These are phyloP conservation scores for Stegodyphus mimosarum DNA, from an alignment of 1,140 invertebrate species.

Conservation along the genomic window DNA sequence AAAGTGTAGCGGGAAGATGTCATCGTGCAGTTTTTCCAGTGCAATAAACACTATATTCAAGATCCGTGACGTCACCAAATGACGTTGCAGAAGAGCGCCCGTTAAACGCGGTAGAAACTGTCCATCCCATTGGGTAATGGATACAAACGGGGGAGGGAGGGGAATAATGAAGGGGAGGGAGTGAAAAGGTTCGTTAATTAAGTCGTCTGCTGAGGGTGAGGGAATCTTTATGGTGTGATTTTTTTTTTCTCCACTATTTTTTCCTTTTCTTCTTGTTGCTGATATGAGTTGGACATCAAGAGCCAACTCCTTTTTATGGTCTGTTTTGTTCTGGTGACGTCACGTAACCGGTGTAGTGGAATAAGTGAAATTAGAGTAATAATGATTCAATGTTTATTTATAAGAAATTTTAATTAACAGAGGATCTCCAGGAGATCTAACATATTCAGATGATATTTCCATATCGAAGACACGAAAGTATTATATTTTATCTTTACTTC, in stretches of 20 bases:
- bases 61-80: constrained; percentile 40
- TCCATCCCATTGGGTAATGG: constrained; percentile 27
- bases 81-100: constrained; percentile 26
- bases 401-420: too few species aligned
- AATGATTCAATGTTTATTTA: too few species aligned
- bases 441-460: too few species aligned
- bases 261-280: not conserved
- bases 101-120: constrained; percentile 47
- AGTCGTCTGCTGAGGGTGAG: constrained; percentile 40
- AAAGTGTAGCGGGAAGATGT: not conserved
- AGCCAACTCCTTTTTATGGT: not conserved
- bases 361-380: too few species aligned
- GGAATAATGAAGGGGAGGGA: not conserved
- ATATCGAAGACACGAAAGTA: too few species aligned
- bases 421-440: too few species aligned
- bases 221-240: constrained; percentile 3
- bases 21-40: not conserved
- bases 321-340: too few species aligned
- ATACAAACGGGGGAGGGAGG: constrained; percentile 10
- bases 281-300: not conserved
- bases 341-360: too few species aligned
- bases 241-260: not conserved
- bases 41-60: constrained; percentile 34
- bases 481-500: too few species aligned
- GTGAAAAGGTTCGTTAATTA: constrained; percentile 41